Evolutionary conservation across 2,797 vertebrate species (phyloP).

Genomic region (Nasua narica): DNA sequence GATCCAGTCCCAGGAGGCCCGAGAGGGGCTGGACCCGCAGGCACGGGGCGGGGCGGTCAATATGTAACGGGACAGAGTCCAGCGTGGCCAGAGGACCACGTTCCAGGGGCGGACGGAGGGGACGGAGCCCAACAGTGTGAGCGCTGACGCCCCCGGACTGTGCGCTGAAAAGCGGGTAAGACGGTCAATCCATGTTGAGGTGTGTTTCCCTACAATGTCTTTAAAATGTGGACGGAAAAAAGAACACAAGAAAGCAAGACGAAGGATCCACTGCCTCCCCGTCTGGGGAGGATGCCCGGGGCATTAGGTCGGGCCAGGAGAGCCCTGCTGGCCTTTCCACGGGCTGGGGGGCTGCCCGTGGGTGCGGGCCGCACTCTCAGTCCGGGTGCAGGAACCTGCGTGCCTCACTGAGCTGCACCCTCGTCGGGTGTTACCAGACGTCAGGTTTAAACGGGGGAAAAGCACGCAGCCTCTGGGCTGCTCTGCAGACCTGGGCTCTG

Average conservation of each 20-base stretch:
- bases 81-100: neutral
- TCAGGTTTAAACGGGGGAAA: neutral
- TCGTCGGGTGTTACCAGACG: neutral
- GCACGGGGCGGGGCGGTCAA: rapidly evolving
- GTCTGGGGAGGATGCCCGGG: neutral
- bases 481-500: neutral
- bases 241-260: rapidly evolving
- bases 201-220: neutral
- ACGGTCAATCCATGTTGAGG: too few relatives aligned
- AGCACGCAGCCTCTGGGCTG: neutral
- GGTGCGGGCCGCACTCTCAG: rapidly evolving
- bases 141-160: rapidly evolving
- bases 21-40: neutral
- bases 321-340: neutral
- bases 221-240: neutral
- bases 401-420: rapidly evolving
- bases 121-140: rapidly evolving
- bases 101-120: rapidly evolving
- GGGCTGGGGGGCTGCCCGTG: neutral
- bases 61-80: neutral
- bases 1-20: neutral
- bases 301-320: neutral
- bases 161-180: neutral
- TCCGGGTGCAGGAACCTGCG: neutral
- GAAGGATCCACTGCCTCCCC: neutral